A percentile compares a stretch with the other conserved stretches of the same genome.
Conservation (phyloP, 2,888 invertebrate species). For the Heteromyza rotundicornis region DNA sequence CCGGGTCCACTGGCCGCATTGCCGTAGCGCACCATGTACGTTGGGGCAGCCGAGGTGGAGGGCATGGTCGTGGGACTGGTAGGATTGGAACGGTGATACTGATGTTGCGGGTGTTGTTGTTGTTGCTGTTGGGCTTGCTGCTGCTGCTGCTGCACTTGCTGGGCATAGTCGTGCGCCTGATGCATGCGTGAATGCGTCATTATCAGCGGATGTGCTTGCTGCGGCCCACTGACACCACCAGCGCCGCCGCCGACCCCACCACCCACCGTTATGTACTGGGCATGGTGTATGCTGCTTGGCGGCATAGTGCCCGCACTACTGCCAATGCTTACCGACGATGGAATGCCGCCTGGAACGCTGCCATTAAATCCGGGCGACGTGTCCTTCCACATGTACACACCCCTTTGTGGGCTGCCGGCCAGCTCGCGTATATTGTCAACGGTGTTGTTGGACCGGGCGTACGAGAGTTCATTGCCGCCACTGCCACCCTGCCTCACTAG, state of each 20-base stretch:
- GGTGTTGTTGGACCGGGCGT: constrained; percentile 75
- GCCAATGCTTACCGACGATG: constrained; percentile 44
- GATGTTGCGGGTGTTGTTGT: constrained; percentile 59
- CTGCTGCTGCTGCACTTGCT: constrained; percentile 59
- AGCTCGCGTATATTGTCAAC: constrained; percentile 88
- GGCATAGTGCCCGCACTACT: constrained; percentile 60
- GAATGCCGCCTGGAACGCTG: constrained; percentile 35
- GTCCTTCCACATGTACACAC: constrained; percentile 81
- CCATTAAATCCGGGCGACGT: constrained; percentile 70
- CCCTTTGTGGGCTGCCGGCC: constrained; percentile 85
- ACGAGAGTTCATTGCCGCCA: constrained; percentile 65
- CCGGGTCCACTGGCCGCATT: constrained; percentile 31
- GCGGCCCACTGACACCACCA: constrained; percentile 32
- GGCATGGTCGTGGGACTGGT: constrained; percentile 73
- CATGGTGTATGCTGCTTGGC: constrained; percentile 51
- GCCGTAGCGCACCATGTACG: constrained; percentile 57
- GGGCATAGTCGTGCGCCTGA: constrained; percentile 45
- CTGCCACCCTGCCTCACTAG: constrained; percentile 70
- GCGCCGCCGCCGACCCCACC: constrained; percentile 35
- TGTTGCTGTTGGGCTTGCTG: constrained; percentile 57
- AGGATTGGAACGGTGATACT: constrained; percentile 73
- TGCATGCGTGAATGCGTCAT: constrained; percentile 55
- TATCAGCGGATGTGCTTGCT: constrained; percentile 51
- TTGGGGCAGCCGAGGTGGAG: constrained; percentile 49
- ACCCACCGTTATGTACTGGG: constrained; percentile 52